Evolutionary conservation across 2,113 vertebrate genomes (phyloP).

Genomic region (Callospermophilus lateralis): DNA sequence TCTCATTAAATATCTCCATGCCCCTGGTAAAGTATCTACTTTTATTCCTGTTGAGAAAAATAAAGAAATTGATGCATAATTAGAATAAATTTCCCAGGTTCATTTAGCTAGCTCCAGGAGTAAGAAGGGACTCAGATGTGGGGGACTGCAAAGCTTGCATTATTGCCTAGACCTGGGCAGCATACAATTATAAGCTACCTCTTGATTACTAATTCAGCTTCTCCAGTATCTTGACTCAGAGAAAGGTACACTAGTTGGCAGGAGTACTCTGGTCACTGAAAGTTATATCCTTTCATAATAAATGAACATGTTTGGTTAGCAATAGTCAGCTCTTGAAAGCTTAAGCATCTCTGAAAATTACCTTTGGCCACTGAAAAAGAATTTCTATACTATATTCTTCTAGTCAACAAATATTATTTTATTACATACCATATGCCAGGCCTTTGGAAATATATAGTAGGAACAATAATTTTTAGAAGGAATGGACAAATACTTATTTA

Average conservation of each 20-base stretch:
- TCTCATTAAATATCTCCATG: neutral
- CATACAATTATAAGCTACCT: neutral
- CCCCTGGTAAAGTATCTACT: constrained; percentile 6
- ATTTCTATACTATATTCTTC: neutral
- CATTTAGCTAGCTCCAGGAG: neutral
- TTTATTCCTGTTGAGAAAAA: neutral
- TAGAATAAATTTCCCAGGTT: neutral
- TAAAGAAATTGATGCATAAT: constrained; percentile 2
- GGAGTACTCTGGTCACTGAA: neutral
- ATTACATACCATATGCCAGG: neutral
- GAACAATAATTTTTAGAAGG: neutral
- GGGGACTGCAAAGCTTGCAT: neutral
- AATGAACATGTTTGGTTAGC: constrained; percentile 47
- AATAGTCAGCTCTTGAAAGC: constrained; percentile 1
- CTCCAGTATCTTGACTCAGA: constrained; percentile 45
- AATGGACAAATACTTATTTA: neutral
- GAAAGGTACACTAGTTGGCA: constrained; percentile 22
- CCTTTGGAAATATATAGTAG: neutral
- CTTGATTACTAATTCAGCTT: constrained; percentile 46
- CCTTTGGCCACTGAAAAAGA: neutral
- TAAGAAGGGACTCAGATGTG: neutral
- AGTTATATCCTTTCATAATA: constrained; percentile 32
- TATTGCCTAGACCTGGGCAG: neutral
- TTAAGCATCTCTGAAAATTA: constrained; percentile 20
- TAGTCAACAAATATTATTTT: neutral